A percentile compares a stretch with the other conserved stretches of the same genome.
Evolutionary conservation across 2,113 vertebrate genomes (phyloP).

Genomic region (Gymnorhina tibicen): DNA sequence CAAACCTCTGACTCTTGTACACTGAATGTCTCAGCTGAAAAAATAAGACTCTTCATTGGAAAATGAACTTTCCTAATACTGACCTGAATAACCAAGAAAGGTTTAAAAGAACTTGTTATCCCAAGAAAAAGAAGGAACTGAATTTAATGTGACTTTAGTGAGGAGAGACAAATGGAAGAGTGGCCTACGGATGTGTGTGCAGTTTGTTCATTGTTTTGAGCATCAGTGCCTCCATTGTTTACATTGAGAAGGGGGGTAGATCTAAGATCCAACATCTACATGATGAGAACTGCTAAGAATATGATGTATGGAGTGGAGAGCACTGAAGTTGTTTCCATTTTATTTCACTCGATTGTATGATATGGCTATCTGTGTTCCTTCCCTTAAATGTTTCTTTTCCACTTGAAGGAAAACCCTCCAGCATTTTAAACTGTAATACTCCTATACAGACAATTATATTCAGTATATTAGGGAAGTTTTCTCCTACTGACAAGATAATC

Average conservation of each 20-base stretch:
- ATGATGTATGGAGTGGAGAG: not conserved
- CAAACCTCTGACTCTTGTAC: not conserved
- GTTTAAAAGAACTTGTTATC: not conserved
- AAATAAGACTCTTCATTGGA: not conserved
- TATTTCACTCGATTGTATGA: not conserved
- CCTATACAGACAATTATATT: not conserved
- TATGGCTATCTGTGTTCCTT: not conserved
- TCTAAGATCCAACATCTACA: not conserved
- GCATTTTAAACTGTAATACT: not conserved
- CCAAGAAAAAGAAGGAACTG: not conserved
- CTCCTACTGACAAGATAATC: not conserved
- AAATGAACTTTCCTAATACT: not conserved
- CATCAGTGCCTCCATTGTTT: fast-evolving
- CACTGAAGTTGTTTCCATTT: not conserved
- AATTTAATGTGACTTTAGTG: not conserved
- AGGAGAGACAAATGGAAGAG: not conserved
- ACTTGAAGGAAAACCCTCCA: not conserved
- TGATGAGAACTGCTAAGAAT: not conserved
- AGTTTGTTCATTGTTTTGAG: not conserved
- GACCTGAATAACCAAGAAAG: not conserved
- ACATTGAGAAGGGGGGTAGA: not conserved
- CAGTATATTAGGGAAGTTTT: not conserved
- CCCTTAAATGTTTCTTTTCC: not conserved
- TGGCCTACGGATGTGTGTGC: not conserved
- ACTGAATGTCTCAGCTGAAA: not conserved